Evolutionary conservation across 2,797 vertebrate species (phyloP).

Genomic region (Sebastes hopkinsi): DNA sequence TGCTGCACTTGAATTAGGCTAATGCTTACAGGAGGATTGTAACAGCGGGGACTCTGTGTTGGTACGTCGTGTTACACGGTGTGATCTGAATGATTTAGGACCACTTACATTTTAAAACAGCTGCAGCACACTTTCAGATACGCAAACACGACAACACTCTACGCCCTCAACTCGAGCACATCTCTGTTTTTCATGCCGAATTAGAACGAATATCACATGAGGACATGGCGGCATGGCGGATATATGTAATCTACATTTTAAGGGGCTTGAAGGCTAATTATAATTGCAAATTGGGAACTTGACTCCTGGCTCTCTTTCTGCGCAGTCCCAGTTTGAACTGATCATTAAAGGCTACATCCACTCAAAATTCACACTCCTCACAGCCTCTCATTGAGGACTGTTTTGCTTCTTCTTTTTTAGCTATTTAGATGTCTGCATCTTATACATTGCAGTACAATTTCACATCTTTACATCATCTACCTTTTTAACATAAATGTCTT

Average conservation of each 20-base stretch:
- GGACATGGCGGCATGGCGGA: conserved; percentile 22
- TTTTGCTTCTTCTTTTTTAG: not conserved
- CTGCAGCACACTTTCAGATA: conserved; percentile 39
- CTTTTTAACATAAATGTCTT: not conserved
- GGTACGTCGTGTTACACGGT: conserved; percentile 1
- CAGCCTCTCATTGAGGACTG: not conserved
- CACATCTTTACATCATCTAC: not conserved
- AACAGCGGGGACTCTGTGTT: conserved; percentile 33
- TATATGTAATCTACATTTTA: conserved; percentile 55
- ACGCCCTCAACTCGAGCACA: conserved; percentile 8
- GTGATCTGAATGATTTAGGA: conserved; percentile 61
- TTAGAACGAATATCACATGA: conserved; percentile 40
- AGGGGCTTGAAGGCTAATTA: conserved; percentile 48
- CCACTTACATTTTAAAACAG: conserved; percentile 41
- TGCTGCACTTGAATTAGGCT: conserved; percentile 16
- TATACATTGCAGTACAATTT: not conserved
- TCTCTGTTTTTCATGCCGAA: conserved; percentile 40
- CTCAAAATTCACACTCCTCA: conserved; percentile 14
- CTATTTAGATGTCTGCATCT: not conserved
- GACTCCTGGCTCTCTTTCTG: conserved; percentile 47
- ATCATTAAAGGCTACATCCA: conserved; percentile 40
- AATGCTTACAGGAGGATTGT: conserved; percentile 6
- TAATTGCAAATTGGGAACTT: conserved; percentile 60
- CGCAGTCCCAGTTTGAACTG: conserved; percentile 28
- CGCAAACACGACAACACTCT: conserved; percentile 20